Evolutionary conservation across 2,797 vertebrate species (phyloP).

Genomic region (Sandelia bainsii): DNA sequence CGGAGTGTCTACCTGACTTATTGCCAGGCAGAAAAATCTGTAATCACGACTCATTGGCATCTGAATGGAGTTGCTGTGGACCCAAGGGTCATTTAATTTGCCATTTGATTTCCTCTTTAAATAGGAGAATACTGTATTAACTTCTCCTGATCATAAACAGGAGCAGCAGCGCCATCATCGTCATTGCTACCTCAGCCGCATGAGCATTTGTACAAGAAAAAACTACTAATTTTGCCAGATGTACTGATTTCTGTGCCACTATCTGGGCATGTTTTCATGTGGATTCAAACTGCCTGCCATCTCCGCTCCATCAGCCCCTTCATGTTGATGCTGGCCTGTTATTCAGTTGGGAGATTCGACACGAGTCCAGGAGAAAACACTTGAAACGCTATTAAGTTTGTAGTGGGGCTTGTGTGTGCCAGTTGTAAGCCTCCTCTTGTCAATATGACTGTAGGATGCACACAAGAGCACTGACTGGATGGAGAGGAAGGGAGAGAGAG

Average conservation of each 20-base stretch:
- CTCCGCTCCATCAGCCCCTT: constrained; percentile 36
- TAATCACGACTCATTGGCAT: constrained; percentile 55
- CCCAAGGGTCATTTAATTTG: constrained; percentile 63
- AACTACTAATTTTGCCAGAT: constrained; percentile 24
- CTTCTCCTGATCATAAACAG: constrained; percentile 37
- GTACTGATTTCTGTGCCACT: constrained; percentile 1
- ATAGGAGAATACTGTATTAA: constrained; percentile 51
- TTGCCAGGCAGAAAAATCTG: constrained; percentile 48
- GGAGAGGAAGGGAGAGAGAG: constrained; percentile 55
- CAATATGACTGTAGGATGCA: constrained; percentile 72
- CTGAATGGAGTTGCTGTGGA: constrained; percentile 49
- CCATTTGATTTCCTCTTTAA: constrained; percentile 59
- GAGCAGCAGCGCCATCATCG: neutral
- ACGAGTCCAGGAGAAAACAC: constrained; percentile 80
- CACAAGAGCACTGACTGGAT: constrained; percentile 69
- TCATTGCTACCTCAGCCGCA: constrained; percentile 14
- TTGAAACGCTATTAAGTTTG: constrained; percentile 83
- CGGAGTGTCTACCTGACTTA: constrained; percentile 56
- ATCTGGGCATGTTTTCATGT: neutral
- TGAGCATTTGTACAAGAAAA: constrained; percentile 13
- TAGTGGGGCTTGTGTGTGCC: constrained; percentile 76
- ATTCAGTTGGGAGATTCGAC: constrained; percentile 72
- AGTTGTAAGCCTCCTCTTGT: constrained; percentile 73
- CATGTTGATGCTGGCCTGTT: constrained; percentile 63
- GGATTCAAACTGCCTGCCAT: neutral